Base-by-base conservation (phyloP, 2,113 vertebrate genomes). In the Sapajus apella region DNA sequence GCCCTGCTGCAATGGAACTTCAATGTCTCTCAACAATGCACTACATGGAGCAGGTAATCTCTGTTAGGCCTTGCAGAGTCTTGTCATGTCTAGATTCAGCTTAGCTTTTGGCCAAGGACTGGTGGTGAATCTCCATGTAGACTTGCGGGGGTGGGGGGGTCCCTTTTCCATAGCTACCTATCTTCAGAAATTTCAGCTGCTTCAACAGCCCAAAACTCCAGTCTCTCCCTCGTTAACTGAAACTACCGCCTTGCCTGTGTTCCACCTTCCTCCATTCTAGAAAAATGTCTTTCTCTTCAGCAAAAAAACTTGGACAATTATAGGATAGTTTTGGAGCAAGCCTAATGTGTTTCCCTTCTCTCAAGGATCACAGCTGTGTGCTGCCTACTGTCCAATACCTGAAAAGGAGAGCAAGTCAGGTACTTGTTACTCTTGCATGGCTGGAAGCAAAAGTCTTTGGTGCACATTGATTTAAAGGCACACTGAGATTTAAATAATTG, bases 391-490 rank as follows among this genome's bases (percentile, higher is more conserved):
- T 14, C 32, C 18, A 77, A 1, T 61, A 32, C 30, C 21, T 81
- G 55, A 47, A 91, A 94, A 96, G 56, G 30, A 76, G 37, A 80
- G 73, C 14, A 91, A 58, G 4, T 66, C 56, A 85, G 23, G 21
- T 81, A 90, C 30, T 23, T 95, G 27, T 47, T 77, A 52, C 58
- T 79, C 8, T 85, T 1, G 82, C 30, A 75, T n/a, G 11, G 23
- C 52, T 77, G 5, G 66, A 96, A 95, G 72, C 37, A 90, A 75
- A 50, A 81, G n/a, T 70, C 61, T 92, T 94, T 27, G 17, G 43
- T 88, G 21, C 30, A n/a, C 47, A 43, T 85, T 95, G 68, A 87
- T 37, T 85, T 90, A 90, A 97, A 85, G 88, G 18, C 11, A 95
- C 35, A 75, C 4, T 90, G 66, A 84, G 16, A 85, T 93, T 91